Evolutionary conservation across 35 echinoderm and acorn worm species (phyloP), one percentile per base, ranked within the genome.

Genomic region (Diadema setosum): DNA sequence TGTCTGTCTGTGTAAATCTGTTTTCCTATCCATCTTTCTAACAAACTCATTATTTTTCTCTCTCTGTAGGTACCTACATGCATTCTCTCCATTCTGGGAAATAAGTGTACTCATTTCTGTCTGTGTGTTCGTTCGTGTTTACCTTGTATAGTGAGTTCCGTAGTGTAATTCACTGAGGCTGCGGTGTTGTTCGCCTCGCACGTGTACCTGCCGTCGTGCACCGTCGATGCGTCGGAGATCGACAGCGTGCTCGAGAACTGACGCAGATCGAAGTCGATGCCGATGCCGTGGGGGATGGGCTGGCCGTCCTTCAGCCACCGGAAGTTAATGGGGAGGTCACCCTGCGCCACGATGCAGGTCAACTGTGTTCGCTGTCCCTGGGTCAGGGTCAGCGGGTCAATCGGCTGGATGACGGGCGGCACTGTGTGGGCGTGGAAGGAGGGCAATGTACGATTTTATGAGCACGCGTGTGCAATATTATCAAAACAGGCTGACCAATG

Each of bases 241-340:
- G 70, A 58, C 64, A 97, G 60, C 18, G 84, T 87, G 33, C 67
- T 88, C 7, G 56, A 88, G 40, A 85, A 86, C 2, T 20, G 29
- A 20, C 49, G 65, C 1, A 39, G 39, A 14, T 49, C 70, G 26
- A 39, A 44, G 24, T 46, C 39, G 0, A 99, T 89, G 20, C 89
- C 93, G 45, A 81, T 69, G n/a, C 85, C 90, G 24, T 32, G 82
- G 15, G 96, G 93, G 27, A 99, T 86, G 1, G 85, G 82, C 30
- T 74, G 67, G 3, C 91, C 96, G 70, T 99, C 96, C 34, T 99
- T 99, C 14, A 89, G 73, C 96, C 96, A 99, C 3, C 93, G 85
- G 42, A 99, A 92, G 31, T 86, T 85, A 30, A 99, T 90, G 2
- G 96, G 96, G 14, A 81, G 55, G 50, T 99, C 96, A 16, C 96